Evolutionary conservation across 1,140 invertebrate species (phyloP).

Genomic region (Sitobion miscanthi): DNA sequence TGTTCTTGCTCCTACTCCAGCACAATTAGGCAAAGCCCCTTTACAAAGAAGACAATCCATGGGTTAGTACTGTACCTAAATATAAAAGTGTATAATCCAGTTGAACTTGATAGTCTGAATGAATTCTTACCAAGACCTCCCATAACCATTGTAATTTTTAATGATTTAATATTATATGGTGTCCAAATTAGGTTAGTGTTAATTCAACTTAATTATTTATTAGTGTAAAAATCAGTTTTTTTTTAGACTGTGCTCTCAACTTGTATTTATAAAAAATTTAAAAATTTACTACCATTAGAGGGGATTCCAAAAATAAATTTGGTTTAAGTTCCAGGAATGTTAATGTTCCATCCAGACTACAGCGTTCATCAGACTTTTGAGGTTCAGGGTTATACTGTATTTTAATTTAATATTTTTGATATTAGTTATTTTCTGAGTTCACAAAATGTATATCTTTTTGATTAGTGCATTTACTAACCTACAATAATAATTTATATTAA

Average conservation of each 20-base stretch:
- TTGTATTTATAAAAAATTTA: not conserved
- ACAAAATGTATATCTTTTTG: no score
- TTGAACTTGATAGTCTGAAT: not conserved
- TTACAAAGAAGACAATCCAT: constrained; percentile 82
- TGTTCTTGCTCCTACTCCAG: constrained; percentile 89
- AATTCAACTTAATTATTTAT: not conserved
- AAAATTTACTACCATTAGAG: not conserved
- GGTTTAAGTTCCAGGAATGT: not conserved
- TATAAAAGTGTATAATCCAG: not conserved
- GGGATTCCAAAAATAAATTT: not conserved
- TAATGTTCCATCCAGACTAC: not conserved
- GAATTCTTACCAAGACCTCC: not conserved
- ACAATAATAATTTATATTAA: no score
- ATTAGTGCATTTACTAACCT: no score
- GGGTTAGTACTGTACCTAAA: constrained; percentile 65
- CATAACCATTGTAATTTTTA: not conserved
- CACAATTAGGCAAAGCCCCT: constrained; percentile 86
- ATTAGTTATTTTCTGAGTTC: no score
- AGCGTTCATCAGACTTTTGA: no score
- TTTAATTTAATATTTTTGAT: no score
- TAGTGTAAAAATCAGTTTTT: not conserved
- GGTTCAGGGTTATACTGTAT: no score
- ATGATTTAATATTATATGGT: no score
- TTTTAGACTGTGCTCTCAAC: not conserved
- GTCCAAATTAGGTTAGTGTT: not conserved